Evolutionary conservation across 2,797 vertebrate genomes (phyloP), one percentile per base, ranked within the genome.

Genomic region (Chloroceryle amazona): DNA sequence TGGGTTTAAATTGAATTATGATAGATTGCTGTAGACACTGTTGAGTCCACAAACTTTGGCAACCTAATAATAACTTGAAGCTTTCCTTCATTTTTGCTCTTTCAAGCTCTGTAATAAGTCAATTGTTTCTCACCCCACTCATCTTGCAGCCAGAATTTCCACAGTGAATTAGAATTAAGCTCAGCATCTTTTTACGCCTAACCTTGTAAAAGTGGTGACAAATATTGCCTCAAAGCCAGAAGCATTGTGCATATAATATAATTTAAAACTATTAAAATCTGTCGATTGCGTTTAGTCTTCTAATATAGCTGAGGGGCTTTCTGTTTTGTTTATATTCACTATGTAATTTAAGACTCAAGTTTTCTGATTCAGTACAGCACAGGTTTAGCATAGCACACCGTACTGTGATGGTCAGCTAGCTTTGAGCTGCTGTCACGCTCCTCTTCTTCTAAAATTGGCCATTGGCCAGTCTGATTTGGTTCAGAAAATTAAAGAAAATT

Each of bases 1-100:
- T 90, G 8, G 4, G 11, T 91, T 92, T 86, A 94, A 95, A 96
- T 81, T 91, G 28, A 35, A 66, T 95, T 91, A 83, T 47, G 60
- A 91, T 51, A 52, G 52, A 79, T 94, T 81, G 65, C 47, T 25
- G 3, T 66, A 92, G 57, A 85, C 31, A 37, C 35, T 78, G 54
- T 55, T 81, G 72, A 88, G 65, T 74, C 84, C 62, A 61, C 72
- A 74, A 54, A 87, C 57, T 85, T 82, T 91, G 79, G 76, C 73
- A 90, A 86, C 42, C 33, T 81, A 91, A 86, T 92, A 81, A 87
- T 72, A 93, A 81, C 57, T 78, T 79, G 31, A 79, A 61, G 81
- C 39, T 81, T 81, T 70, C 55, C 54, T 90, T 88, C 76, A 66
- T 80, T 86, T 90, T 41, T 17, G 6, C 42, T 75, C 29, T 88